Base-by-base conservation (phyloP, 2,888 invertebrate genomes). In the Microdon myrmicae region DNA sequence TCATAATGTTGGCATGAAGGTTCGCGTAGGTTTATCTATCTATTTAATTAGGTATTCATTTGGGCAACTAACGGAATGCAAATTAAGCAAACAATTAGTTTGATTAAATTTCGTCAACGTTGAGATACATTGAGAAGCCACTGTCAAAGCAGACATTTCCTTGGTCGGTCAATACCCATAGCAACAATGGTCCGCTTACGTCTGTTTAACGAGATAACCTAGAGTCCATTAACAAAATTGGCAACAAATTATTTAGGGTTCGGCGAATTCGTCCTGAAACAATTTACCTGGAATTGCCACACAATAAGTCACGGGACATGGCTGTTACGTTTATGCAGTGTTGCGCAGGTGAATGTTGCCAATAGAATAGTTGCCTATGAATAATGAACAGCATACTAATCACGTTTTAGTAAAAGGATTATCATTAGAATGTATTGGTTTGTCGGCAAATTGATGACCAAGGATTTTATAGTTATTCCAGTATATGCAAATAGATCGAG, bases 1-100 rank as follows among this genome's bases (percentile, higher is more conserved):
- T 6, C 34, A 16, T 34, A 41, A 29, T 41, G 29, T 48, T n/a
- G n/a, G n/a, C n/a, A n/a, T n/a, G n/a, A n/a, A n/a, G n/a, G n/a
- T n/a, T n/a, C n/a, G n/a, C n/a, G n/a, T n/a, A n/a, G n/a, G n/a
- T n/a, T n/a, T n/a, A n/a, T n/a, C n/a, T n/a, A n/a, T n/a, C n/a
- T n/a, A n/a, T 71, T 75, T 71, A 73, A 75, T 77, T 72, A 74
- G 75, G 75, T 76, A 78, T 73, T 72, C 72, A 75, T 76, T 72
- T 71, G 70, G 70, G 71, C 74, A 77, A 74, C 75, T 23, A 58
- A 47, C 49, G 56, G 28, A 56, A 71, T 72, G 74, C 72, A 76
- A 77, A 75, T 74, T 76, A 73, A 77, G 75, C 75, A 77, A 78
- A 74, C 76, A 76, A 76, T 75, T 75, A 77, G 75, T 78, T 77